Evolutionary conservation across 2,797 vertebrate species (phyloP), one percentile per base, ranked within the genome.

Genomic region (Scarus forsteni): DNA sequence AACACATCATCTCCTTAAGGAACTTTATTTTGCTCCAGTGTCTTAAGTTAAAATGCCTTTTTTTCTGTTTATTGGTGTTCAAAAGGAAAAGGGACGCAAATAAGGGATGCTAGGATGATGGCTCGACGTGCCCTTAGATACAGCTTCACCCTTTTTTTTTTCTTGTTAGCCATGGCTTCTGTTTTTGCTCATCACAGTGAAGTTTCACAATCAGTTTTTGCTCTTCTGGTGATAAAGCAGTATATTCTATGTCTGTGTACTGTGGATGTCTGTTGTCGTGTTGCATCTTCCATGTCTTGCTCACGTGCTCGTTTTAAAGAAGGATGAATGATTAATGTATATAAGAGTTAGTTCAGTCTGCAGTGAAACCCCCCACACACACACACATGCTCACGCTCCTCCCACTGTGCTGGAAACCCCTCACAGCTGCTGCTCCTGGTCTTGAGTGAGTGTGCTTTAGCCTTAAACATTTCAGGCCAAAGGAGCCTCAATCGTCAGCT

Each of bases 11-110:
- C 57, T 85, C 76, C 79, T 85, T 71, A 77, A 79, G 65, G 64
- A 73, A 62, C 58, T 12, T 58, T 52, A 55, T 61, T 77, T 65
- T 79, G 72, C 65, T 82, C 66, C 55, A 78, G 48, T 89, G 88
- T 92, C 88, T 91, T 92, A 89, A 80, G 58, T 85, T 70, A 10
- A 77, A 84, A 79, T 88, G 87, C 83, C 87, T 89, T 70, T 19
- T 44, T 66, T 80, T 83, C 27, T 54, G 43, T 85, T 83, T 60
- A 60, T 60, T 70, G 36, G 45, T 83, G 60, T 84, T 85, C 84
- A 84, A 44, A 42, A 78, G 75, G 70, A 45, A 48, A 10, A 62
- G 59, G 64, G 75, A 79, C 48, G 19, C 35, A 42, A 36, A 49
- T 40, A 68, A 50, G 66, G 60, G 80, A 79, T 69, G 51, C 77